Evolutionary conservation across 2,888 invertebrate genomes (phyloP).

Genomic region (Coenonympha glycerion): DNA sequence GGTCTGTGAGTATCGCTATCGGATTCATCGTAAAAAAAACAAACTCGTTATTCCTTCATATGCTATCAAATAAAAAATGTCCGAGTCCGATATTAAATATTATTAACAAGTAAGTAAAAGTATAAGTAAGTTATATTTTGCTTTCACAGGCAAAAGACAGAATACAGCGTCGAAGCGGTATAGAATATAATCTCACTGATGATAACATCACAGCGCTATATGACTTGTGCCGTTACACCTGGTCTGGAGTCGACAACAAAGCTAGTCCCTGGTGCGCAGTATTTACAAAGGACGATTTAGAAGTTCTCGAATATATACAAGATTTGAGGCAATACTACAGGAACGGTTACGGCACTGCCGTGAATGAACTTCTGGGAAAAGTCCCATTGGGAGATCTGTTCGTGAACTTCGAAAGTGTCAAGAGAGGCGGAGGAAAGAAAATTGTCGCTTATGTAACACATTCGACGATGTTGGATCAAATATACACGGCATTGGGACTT

Average conservation of each 20-base stretch:
- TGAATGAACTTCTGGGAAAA: conserved; percentile 80
- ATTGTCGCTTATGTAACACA: conserved; percentile 82
- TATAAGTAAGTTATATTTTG: neutral
- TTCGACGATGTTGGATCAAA: conserved; percentile 77
- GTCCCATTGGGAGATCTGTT: conserved; percentile 81
- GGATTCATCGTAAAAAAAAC: too few relatives aligned
- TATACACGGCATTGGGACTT: conserved; percentile 79
- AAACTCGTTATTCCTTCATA: too few relatives aligned
- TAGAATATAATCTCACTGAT: conserved; percentile 46
- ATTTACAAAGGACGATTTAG: conserved; percentile 82
- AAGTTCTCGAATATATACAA: conserved; percentile 83
- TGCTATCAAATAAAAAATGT: neutral
- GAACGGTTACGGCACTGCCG: conserved; percentile 58
- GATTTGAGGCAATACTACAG: conserved; percentile 84
- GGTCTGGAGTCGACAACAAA: conserved; percentile 70
- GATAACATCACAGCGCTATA: conserved; percentile 79
- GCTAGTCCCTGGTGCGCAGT: conserved; percentile 85
- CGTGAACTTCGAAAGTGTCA: conserved; percentile 62
- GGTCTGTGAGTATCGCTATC: too few relatives aligned
- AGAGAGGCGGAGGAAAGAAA: conserved; percentile 52
- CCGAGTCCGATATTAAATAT: too few relatives aligned
- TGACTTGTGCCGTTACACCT: conserved; percentile 86
- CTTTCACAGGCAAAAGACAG: conserved; percentile 56
- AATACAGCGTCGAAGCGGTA: conserved; percentile 73
- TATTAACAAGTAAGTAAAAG: too few relatives aligned